Evolutionary conservation across 2,797 vertebrate species (phyloP).

Genomic region (Sardinella longiceps): DNA sequence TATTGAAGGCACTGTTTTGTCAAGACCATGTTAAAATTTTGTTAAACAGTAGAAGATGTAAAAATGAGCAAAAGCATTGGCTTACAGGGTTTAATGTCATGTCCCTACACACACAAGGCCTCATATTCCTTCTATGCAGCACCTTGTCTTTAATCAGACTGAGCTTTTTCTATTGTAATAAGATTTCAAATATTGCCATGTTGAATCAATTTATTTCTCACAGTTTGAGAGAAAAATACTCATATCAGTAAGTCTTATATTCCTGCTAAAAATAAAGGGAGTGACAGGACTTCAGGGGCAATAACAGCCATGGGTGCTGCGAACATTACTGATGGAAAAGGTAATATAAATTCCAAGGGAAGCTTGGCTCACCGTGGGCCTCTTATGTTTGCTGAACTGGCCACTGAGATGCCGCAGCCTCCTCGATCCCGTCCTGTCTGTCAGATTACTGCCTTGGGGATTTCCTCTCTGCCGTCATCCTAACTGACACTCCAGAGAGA

Average conservation of each 20-base stretch:
- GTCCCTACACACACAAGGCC: not conserved
- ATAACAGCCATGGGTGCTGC: not conserved
- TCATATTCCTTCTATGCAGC: not conserved
- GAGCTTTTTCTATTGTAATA: not conserved
- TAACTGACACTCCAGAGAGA: not conserved
- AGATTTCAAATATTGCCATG: not conserved
- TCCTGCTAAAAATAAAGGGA: not conserved
- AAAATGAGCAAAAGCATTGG: too few relatives aligned
- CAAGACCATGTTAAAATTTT: too few relatives aligned
- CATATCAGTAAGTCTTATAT: not conserved
- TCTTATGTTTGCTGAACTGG: slow-evolving; percentile 3
- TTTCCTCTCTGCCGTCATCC: not conserved
- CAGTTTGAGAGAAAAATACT: not conserved
- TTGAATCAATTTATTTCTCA: not conserved
- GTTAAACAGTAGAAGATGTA: too few relatives aligned
- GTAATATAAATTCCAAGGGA: not conserved
- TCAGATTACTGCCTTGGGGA: not conserved
- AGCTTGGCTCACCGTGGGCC: not conserved
- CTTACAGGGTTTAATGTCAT: not conserved
- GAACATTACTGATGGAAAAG: not conserved
- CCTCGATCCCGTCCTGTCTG: not conserved
- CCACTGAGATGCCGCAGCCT: not conserved
- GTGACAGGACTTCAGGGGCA: not conserved
- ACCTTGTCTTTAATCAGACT: not conserved
- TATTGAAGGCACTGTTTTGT: too few relatives aligned